These are phyloP conservation scores for Catagonus wagneri DNA, from an alignment of 2,113 vertebrate genomes.

Conservation along the genomic window DNA sequence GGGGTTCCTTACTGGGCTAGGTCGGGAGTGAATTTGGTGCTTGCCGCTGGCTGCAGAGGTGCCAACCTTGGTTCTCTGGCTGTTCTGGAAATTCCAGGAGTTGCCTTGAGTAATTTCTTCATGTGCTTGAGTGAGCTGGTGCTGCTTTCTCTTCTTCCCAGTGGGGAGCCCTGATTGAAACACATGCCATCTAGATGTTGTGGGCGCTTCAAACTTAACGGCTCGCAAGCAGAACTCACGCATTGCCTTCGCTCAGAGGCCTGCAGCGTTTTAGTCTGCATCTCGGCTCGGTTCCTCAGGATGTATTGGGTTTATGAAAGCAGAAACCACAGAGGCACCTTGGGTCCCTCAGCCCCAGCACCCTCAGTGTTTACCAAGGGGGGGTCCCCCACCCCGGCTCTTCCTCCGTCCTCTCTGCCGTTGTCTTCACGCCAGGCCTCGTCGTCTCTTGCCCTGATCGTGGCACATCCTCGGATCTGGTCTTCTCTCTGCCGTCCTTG, in stretches of 20 bases:
- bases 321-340: not conserved
- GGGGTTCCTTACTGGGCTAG: not conserved
- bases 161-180: not conserved
- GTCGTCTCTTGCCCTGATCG: not conserved
- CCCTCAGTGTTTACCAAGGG: not conserved
- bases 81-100: not conserved
- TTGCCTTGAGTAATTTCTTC: not conserved
- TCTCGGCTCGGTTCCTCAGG: not conserved
- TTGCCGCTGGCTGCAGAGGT: not conserved
- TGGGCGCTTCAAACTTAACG: not conserved
- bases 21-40: not conserved
- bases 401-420: not conserved
- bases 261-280: not conserved
- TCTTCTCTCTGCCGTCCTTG: not conserved
- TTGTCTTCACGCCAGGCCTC: not conserved
- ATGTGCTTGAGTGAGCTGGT: not conserved
- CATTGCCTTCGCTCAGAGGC: not conserved
- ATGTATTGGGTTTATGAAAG: not conserved
- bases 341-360: not conserved
- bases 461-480: not conserved
- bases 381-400: not conserved
- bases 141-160: slow-evolving; percentile 5
- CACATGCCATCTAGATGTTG: not conserved
- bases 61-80: not conserved
- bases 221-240: not conserved